A percentile compares a stretch with the other conserved stretches of the same genome.
Evolutionary conservation across 2,113 vertebrate genomes (phyloP).

Genomic region (Sciurus niger): DNA sequence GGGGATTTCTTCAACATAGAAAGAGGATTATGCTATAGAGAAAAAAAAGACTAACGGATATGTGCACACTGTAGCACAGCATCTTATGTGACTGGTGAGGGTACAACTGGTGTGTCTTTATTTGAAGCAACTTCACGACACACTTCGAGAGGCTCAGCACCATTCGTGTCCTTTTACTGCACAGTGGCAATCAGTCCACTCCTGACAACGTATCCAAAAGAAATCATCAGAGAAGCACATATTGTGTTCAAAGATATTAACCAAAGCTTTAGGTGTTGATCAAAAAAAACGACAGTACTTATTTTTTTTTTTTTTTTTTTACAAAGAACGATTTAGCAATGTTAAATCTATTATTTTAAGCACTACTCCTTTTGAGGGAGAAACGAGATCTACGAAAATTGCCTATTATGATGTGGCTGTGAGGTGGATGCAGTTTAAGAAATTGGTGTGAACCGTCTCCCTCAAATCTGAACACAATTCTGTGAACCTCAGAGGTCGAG

Average conservation of each 20-base stretch:
- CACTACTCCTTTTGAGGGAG: background rate
- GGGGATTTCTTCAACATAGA: background rate
- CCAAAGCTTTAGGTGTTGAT: slow-evolving; percentile 22
- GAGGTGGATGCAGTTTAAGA: background rate
- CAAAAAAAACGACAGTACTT: background rate
- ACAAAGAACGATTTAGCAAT: slow-evolving; percentile 30
- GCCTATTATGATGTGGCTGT: background rate
- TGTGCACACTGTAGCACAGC: background rate
- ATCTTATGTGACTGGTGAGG: background rate
- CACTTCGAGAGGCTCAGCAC: slow-evolving; percentile 47
- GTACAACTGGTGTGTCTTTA: slow-evolving; percentile 40
- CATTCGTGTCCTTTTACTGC: slow-evolving; percentile 45
- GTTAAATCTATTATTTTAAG: slow-evolving; percentile 36
- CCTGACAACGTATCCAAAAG: slow-evolving; percentile 51
- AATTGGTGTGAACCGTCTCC: background rate
- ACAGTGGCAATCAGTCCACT: slow-evolving; percentile 41
- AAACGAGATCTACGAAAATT: background rate
- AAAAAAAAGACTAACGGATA: background rate
- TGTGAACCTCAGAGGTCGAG: background rate
- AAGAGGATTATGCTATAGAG: background rate
- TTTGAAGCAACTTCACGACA: slow-evolving; percentile 27
- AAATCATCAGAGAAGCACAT: slow-evolving; percentile 52
- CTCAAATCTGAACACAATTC: background rate
- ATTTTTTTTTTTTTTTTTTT: background rate
- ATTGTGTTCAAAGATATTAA: background rate